phyloP scores from a whole-genome alignment of 2,888 invertebrate species.

The Apamea anceps region DNA sequence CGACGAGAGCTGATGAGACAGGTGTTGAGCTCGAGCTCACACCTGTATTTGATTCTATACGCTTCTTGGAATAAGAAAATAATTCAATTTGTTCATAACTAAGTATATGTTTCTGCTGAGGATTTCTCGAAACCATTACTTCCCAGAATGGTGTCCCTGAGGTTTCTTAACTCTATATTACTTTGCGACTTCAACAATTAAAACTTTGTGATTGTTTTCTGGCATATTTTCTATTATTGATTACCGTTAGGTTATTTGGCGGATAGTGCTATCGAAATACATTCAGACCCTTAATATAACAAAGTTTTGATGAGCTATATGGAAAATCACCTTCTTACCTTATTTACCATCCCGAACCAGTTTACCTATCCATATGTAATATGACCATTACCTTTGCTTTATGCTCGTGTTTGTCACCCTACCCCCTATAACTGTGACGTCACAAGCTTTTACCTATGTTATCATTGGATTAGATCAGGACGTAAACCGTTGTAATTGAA shows the following conservation, averaged over 20 bases:
- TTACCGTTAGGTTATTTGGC: not conserved
- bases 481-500: not conserved
- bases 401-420: conserved; percentile 37
- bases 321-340: not conserved
- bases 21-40: not conserved
- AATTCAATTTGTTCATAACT: not conserved
- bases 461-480: conserved; percentile 25
- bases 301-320: not conserved
- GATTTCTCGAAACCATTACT: not conserved
- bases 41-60: too few relatives aligned
- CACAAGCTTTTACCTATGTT: conserved; percentile 13
- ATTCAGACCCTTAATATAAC: not conserved
- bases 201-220: not conserved
- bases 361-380: not conserved
- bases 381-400: conserved; percentile 11
- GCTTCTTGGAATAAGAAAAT: not conserved
- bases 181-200: not conserved
- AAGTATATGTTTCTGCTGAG: not conserved
- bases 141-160: not conserved
- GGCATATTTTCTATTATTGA: not conserved
- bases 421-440: conserved; percentile 1
- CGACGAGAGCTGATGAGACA: not conserved
- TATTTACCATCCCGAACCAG: not conserved
- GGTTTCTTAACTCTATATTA: not conserved
- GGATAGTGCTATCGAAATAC: not conserved